Percentiles rank a stretch among this genome's conserved stretches.
Evolutionary conservation across 2,797 vertebrate genomes (phyloP).

Genomic region (Pygocentrus nattereri): DNA sequence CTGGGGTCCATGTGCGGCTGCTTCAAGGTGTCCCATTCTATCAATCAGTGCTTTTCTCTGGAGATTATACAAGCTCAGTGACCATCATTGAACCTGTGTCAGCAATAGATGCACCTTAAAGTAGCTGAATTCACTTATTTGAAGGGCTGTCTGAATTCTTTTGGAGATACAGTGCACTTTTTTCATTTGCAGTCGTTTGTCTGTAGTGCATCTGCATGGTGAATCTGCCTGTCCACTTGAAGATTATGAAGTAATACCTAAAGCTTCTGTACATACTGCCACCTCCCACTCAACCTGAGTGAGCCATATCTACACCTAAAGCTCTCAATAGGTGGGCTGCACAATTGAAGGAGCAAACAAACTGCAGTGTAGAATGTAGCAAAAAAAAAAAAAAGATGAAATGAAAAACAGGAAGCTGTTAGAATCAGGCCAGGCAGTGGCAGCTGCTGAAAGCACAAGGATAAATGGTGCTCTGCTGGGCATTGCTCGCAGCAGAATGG

Average conservation of each 20-base stretch:
- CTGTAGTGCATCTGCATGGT: too few species aligned
- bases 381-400: background rate
- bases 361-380: too few species aligned
- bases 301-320: background rate
- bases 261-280: too few species aligned
- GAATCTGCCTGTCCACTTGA: too few species aligned
- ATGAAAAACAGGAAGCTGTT: background rate
- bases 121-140: background rate
- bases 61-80: too few species aligned
- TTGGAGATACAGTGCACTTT: too few species aligned
- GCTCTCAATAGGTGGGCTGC: background rate
- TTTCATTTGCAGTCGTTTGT: too few species aligned
- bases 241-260: too few species aligned
- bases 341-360: background rate
- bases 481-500: background rate
- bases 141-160: background rate
- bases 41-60: too few species aligned
- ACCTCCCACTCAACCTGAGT: too few species aligned
- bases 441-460: background rate
- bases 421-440: background rate
- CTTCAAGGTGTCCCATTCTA: too few species aligned
- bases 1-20: too few species aligned
- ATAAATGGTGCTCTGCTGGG: background rate
- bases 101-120: background rate
- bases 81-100: background rate